Evolutionary conservation across 2,797 vertebrate species (phyloP), one percentile per base, ranked within the genome.

Genomic region (Anolis apletophallus): DNA sequence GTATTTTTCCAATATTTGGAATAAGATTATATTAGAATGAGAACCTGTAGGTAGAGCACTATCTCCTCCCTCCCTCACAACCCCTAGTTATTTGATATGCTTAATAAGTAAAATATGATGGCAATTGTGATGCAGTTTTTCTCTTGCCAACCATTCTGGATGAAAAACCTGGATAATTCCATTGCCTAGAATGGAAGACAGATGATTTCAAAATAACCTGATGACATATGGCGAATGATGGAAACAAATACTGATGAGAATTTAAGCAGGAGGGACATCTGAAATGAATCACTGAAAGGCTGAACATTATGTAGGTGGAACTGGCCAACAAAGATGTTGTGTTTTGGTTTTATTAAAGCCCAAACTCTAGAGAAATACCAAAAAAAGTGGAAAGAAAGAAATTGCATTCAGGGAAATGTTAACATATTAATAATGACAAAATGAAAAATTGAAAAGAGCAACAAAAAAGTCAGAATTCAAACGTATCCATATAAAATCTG

Each of bases 251-350:
- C 92, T 94, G 93, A 89, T 17, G 80, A 96, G 93, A 94, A 95
- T 92, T 85, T 90, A 94, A 91, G 90, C 94, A 93, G 94, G 90
- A 92, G 91, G 92, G 96, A 94, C 95, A 96, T 96, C 94, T 95
- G 95, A 96, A 95, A 95, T 94, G 92, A 96, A 96, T 96, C 94
- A 96, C 88, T 83, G 92, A 91, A 95, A 95, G 95, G 84, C 91
- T 87, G 91, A 96, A 93, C 93, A 93, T 90, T 40, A 93, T 87
- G 95, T 95, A 97, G 94, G 94, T 91, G 94, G 92, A 95, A 91
- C 87, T 93, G 93, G 94, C 94, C 93, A 95, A 96, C 94, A 93
- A 85, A 91, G 90, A 90, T 87, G 93, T 92, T 86, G 55, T 40
- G 55, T 83, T 29, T 83, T 59, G 36, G 34, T 61, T 61, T 80